Base-by-base conservation (phyloP, 2,113 vertebrate genomes). In the Hoplias malabaricus region DNA sequence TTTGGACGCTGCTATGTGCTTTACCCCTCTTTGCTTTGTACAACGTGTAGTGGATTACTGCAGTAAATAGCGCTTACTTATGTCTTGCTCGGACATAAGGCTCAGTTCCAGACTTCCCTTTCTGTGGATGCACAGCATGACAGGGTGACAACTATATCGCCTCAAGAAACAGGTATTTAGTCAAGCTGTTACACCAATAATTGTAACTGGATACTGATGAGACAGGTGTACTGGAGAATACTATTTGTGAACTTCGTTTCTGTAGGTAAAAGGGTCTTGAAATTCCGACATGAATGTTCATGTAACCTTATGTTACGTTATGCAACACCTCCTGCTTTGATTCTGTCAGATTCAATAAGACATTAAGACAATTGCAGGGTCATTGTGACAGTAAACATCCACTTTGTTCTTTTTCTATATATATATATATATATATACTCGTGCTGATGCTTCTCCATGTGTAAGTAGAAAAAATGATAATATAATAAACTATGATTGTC, bases 401-500 rank as follows among this genome's bases (percentile, higher is more conserved):
- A 57, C 29, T 4, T 25, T 57, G 8, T 27, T 34, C 16, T 36
- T 62, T 31, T 34, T 62, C 16, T 42, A 43, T 90, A 80, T 92
- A 90, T 90, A 83, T 90, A 90, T 81, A 90, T 90, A 88, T 91
- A 90, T 84, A 53, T 53, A 59, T 16, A 59, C 12, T 29, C 27
- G 31, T 27, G 12, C 13, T 19, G 4, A 53, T 77, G 84, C 72
- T 69, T 82, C 75, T 84, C 83, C 88, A 84, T 88, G 85, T 90
- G 85, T 82, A 88, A 88, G 86, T 86, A 87, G 88, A 84, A 80
- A 86, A 80, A 86, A 53, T 83, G 81, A 71, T 72, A 19, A n/a
- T 85, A 82, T 87, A 90, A 90, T 90, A 91, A 91, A 92, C 70
- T 83, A 87, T 87, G 85, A 84, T 89, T 90, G 90, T 89, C 87